A percentile compares a stretch with the other conserved stretches of the same genome.
Evolutionary conservation across 1,140 invertebrate genomes (phyloP).

Genomic region (Zaprionus capensis): DNA sequence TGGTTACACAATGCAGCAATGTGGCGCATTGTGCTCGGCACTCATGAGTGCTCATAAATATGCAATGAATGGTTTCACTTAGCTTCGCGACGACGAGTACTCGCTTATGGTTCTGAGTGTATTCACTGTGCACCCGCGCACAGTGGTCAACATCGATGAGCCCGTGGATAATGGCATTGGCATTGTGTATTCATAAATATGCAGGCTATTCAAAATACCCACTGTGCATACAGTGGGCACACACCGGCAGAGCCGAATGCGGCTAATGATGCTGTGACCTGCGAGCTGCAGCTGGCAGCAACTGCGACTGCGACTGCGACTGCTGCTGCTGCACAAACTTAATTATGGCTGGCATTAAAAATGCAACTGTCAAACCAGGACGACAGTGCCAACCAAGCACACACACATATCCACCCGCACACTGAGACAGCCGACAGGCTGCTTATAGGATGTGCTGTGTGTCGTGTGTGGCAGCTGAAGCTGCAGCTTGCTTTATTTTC

Average conservation of each 20-base stretch:
- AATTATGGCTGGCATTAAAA: slow-evolving; percentile 81
- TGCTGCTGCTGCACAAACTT: slow-evolving; percentile 64
- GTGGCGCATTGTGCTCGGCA: slow-evolving; percentile 11
- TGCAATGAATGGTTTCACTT: slow-evolving; percentile 30
- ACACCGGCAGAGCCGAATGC: no score
- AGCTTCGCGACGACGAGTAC: background rate
- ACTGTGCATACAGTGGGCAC: slow-evolving; percentile 18
- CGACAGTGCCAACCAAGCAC: slow-evolving; percentile 34
- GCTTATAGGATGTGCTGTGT: slow-evolving; percentile 62
- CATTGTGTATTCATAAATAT: slow-evolving; percentile 43
- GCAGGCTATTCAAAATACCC: background rate
- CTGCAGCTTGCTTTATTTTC: slow-evolving; percentile 63
- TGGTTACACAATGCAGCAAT: background rate
- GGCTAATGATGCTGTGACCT: slow-evolving; percentile 42
- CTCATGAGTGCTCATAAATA: slow-evolving; percentile 38
- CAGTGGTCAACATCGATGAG: slow-evolving; percentile 42
- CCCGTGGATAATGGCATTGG: slow-evolving; percentile 22
- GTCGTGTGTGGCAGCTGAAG: slow-evolving; percentile 44
- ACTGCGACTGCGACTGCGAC: background rate
- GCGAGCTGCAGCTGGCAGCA: slow-evolving; percentile 2
- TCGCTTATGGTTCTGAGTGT: background rate
- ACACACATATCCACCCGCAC: slow-evolving; percentile 1
- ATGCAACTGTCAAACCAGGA: slow-evolving; percentile 76
- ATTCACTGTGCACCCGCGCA: background rate
- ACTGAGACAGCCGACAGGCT: slow-evolving; percentile 21